Evolutionary conservation across 2,113 vertebrate species (phyloP), one percentile per base, ranked within the genome.

Genomic region (Meles meles): DNA sequence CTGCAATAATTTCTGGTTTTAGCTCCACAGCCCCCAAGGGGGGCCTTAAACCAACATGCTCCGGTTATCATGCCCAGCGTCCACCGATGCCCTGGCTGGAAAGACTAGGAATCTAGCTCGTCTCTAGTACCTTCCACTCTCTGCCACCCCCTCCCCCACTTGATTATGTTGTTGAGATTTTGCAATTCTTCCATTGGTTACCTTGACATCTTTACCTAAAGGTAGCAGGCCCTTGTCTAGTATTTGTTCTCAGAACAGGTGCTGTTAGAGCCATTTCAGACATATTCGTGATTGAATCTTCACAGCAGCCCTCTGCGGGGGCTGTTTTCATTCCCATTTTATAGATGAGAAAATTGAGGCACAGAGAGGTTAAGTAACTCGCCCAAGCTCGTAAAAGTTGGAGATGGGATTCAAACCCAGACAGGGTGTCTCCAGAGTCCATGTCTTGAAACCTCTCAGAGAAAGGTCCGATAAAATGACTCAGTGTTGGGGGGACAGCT

Each of bases 311-410:
- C 69, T 80, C 52, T 59, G 57, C 71, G n/a, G 65, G 3, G 67
- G 61, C 84, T 82, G 42, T 87, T 90, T 83, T 84, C 59, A 47
- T 42, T 42, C 49, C 71, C 85, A 61, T 82, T 97, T 97, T 87
- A 94, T 82, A 91, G 93, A 91, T 49, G 86, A 81, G n/a, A 77
- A 85, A 81, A 49, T 77, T 6, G 76, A 97, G 88, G 71, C 69
- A 83, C 27, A 5, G 44, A n/a, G 71, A 74, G 27, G 15, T 69
- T 87, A 72, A 76, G 71, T 27, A 94, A 97, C n/a, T 88, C 57
- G 15, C 69, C 96, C 85, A 93, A 77, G 88, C 93, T 85, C 74
- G 71, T 97, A 96, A 97, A 97, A 95, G 49, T 23, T 49, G 39
- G 71, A 93, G 49, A 23, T 2, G 23, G 83, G 42, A 80, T 90